Evolutionary conservation across 92 coral and sea anemone species (phyloP), one percentile per base, ranked within the genome.

Genomic region (Zoanthus gigantus): DNA sequence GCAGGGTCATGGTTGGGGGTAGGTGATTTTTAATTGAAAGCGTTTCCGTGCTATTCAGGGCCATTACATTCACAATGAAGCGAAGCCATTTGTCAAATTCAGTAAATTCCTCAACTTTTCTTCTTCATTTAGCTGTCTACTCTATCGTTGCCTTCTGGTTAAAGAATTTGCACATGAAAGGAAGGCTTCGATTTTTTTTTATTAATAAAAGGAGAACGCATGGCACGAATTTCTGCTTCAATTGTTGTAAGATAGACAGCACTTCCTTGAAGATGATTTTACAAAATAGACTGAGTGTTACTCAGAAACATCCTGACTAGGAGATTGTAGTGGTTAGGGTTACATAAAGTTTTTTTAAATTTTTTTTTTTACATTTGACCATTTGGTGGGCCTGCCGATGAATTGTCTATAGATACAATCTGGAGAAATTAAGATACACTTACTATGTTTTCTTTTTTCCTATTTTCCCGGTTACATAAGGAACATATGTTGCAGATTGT

Each of bases 1-100:
- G 91, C 88, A 90, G 82, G 50, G 72, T 32, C 93, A 94, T 83
- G 82, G 98, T 86, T 93, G 95, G 93, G 95, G 95, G 93, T 79
- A 56, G 72, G 53, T 61, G 74, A 42, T 56, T 76, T 31, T 74
- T 67, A 83, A 88, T 88, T 91, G 86, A 83, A 47, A 67, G 68
- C 86, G 78, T 91, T 76, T 79, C 72, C 72, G 83, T 88, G 42
- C 83, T 11, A 16, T 71, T 60, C 81, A 86, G 76, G 66, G 28
- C 90, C 84, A 87, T 87, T 81, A 87, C 89, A 17, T 45, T 47
- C 42, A 77, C 73, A 78, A 46, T 85, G 76, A 79, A 79, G 32
- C 47, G 66, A 28, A 69, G 52, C 57, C 84, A 83, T 87, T 74
- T 82, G 89, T 80, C 77, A 83, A 90, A 82, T 37, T 37, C 42